phyloP scores from a whole-genome alignment of 2,797 vertebrate species.

The Arctocebus calabarensis region DNA sequence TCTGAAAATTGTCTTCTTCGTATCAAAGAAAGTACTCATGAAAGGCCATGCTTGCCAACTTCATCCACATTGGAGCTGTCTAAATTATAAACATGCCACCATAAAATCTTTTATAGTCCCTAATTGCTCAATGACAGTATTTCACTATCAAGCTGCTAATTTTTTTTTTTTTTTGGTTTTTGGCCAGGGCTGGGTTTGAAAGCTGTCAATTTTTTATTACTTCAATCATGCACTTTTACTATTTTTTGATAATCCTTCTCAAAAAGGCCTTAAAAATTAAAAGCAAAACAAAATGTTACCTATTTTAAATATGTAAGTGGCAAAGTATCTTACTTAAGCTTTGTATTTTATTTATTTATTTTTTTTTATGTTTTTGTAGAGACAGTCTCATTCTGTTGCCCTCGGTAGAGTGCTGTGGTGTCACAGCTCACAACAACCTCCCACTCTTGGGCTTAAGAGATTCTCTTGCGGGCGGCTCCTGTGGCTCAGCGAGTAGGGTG shows the following conservation, averaged over 20 bases:
- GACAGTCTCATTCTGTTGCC: too few relatives aligned
- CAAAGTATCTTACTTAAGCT: not conserved
- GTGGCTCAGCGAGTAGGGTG: too few relatives aligned
- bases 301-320: slow-evolving; percentile 63
- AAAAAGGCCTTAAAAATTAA: slow-evolving; percentile 62
- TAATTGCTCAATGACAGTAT: slow-evolving; percentile 45
- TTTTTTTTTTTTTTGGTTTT: too few relatives aligned
- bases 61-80: slow-evolving; percentile 68
- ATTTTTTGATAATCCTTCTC: slow-evolving; percentile 58
- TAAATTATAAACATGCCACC: slow-evolving; percentile 69
- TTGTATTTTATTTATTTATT: not conserved
- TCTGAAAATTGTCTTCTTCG: slow-evolving; percentile 63
- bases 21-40: slow-evolving; percentile 55
- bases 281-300: not conserved
- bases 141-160: slow-evolving; percentile 1
- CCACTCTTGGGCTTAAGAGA: too few relatives aligned
- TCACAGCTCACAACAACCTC: too few relatives aligned
- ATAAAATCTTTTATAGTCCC: slow-evolving; percentile 60
- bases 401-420: too few relatives aligned
- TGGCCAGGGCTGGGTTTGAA: too few relatives aligned
- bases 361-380: too few relatives aligned
- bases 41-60: slow-evolving; percentile 69
- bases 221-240: slow-evolving; percentile 20
- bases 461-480: too few relatives aligned
- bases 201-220: slow-evolving; percentile 31